phyloP scores from a whole-genome alignment of 2,797 vertebrate species.

The Rhincodon typus region DNA sequence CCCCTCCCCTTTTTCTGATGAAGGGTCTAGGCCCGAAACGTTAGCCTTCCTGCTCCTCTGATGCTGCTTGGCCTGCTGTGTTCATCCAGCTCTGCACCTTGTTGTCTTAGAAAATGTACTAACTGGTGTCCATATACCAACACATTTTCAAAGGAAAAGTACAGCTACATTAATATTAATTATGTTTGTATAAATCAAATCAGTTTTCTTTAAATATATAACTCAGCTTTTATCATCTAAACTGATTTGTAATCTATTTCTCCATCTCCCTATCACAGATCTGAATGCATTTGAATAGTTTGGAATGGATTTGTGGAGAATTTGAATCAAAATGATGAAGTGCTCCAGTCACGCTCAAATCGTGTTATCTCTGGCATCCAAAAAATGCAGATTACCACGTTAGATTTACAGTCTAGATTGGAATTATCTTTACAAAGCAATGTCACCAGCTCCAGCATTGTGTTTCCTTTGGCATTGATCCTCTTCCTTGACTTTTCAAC shows the following conservation, averaged over 20 bases:
- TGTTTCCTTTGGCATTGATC: slow-evolving; percentile 19
- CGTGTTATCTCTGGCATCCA: background rate
- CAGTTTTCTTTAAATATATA: background rate
- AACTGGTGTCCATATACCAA: background rate
- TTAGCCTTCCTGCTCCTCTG: too few species aligned
- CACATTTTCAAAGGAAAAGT: background rate
- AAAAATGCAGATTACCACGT: background rate
- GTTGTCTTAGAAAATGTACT: background rate
- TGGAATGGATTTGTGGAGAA: background rate
- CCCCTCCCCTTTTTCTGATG: too few species aligned
- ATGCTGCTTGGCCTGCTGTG: too few species aligned
- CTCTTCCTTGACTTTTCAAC: background rate
- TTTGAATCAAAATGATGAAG: background rate
- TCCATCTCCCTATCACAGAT: background rate
- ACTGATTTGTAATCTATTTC: background rate
- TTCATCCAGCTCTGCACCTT: too few species aligned
- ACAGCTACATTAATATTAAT: background rate
- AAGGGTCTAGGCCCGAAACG: too few species aligned
- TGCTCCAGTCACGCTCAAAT: background rate
- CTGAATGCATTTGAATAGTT: background rate
- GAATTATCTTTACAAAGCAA: background rate
- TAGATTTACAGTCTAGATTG: background rate
- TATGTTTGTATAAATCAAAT: too few species aligned
- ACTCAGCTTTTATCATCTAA: background rate
- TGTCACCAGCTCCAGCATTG: background rate